Conservation (phyloP, 2,888 invertebrate genomes). For the Polydrusus pterygomalis region DNA sequence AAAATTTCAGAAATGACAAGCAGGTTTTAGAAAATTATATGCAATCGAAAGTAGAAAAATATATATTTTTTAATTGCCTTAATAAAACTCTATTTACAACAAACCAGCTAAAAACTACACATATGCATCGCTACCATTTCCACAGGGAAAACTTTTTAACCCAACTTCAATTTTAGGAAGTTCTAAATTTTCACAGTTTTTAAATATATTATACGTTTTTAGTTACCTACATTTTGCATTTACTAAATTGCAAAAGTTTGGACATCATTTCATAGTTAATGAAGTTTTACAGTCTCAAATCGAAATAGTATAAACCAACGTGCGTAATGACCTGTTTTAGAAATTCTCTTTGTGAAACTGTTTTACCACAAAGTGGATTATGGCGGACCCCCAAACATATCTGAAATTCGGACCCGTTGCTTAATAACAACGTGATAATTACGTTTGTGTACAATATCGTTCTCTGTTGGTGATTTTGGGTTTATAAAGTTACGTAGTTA, state of each 20-base stretch:
- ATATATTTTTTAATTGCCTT: no score
- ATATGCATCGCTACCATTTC: no score
- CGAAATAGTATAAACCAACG: slow-evolving; percentile 22
- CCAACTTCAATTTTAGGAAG: no score
- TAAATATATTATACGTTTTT: no score
- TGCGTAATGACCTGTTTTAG: slow-evolving; percentile 23
- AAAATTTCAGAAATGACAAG: no score
- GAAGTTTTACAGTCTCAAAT: slow-evolving; percentile 1
- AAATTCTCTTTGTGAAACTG: slow-evolving; percentile 26
- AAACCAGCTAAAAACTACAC: no score
- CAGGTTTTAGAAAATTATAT: no score
- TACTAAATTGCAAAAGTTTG: not conserved
- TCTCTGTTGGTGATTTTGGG: slow-evolving; percentile 13
- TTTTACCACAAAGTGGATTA: slow-evolving; percentile 30
- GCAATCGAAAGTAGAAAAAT: no score
- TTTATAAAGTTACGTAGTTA: slow-evolving; percentile 7
- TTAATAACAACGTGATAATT: slow-evolving; percentile 27
- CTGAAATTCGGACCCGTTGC: slow-evolving; percentile 25
- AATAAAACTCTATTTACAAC: no score
- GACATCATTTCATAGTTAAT: not conserved
- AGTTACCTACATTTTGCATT: not conserved
- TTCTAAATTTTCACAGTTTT: no score
- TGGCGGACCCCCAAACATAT: slow-evolving; percentile 21
- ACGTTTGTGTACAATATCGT: slow-evolving; percentile 23
- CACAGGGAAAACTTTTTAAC: no score